A percentile compares a stretch with the other conserved stretches of the same genome.
phyloP scores from a whole-genome alignment of 2,888 invertebrate genomes.

The Doris montereyensis region DNA sequence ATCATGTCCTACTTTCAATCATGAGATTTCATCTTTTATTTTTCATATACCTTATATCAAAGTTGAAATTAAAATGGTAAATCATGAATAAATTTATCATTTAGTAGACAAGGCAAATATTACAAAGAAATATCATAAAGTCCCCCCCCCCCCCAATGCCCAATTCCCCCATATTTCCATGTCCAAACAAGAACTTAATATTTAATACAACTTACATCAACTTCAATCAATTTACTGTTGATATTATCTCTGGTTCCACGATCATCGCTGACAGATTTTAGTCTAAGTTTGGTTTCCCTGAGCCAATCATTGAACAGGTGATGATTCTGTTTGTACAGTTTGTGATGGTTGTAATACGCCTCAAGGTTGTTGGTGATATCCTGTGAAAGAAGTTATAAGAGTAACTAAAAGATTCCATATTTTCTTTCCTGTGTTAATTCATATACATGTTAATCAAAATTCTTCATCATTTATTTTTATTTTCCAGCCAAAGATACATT shows the following conservation, averaged over 20 bases:
- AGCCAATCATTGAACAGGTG: constrained; percentile 96
- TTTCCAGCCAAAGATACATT: too few species aligned
- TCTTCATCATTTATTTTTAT: too few species aligned
- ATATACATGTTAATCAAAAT: too few species aligned
- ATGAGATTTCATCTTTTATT: too few species aligned
- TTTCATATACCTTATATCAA: too few species aligned
- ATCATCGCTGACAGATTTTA: constrained; percentile 85
- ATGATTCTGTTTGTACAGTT: constrained; percentile 92
- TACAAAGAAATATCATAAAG: too few species aligned
- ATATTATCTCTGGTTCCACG: constrained; percentile 88
- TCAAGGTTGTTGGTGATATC: constrained; percentile 81
- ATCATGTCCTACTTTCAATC: too few species aligned
- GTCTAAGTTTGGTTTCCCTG: constrained; percentile 88
- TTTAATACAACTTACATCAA: constrained; percentile 73
- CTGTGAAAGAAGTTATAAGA: constrained; percentile 71
- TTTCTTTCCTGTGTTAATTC: too few species aligned
- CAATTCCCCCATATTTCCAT: not conserved
- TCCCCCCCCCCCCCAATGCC: not conserved
- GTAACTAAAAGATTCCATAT: too few species aligned
- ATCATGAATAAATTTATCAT: too few species aligned
- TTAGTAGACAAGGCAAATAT: too few species aligned
- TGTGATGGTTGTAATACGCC: constrained; percentile 91
- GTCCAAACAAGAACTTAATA: not conserved
- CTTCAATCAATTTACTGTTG: constrained; percentile 82
- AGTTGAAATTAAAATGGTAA: too few species aligned